Evolutionary conservation across 2,888 invertebrate species (phyloP).

Genomic region (Liopterus haemorrhoidalis): DNA sequence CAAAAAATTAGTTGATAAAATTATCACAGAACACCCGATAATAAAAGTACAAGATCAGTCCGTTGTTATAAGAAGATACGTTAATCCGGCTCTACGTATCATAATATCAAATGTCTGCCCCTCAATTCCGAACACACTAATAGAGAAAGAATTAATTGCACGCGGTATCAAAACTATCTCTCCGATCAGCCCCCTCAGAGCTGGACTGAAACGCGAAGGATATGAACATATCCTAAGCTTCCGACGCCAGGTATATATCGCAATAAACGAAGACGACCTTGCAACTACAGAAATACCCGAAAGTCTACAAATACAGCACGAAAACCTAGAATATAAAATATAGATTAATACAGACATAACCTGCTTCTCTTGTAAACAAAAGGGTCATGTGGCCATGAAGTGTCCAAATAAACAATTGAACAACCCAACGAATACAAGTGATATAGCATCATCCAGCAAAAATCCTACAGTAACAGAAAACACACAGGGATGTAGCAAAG

Average conservation of each 20-base stretch:
- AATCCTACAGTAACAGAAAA: no score
- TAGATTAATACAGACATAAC: background rate
- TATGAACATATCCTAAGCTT: constrained; percentile 22
- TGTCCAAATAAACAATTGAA: background rate
- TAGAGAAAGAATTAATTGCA: background rate
- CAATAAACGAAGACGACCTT: constrained; percentile 21
- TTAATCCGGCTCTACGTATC: background rate
- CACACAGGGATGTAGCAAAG: no score
- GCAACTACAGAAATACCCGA: constrained; percentile 22
- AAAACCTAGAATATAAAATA: constrained; percentile 16
- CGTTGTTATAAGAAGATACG: background rate
- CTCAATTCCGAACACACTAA: constrained; percentile 8
- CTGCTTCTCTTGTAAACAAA: background rate
- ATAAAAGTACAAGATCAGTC: constrained; percentile 9
- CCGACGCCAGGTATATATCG: no score
- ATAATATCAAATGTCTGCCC: background rate
- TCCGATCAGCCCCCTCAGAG: no score
- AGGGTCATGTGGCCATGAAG: background rate
- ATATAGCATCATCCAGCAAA: no score
- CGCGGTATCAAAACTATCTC: background rate
- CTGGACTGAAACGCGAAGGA: no score
- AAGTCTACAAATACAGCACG: constrained; percentile 19
- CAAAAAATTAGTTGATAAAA: constrained; percentile 11
- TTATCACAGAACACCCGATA: constrained; percentile 6
- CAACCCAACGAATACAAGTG: background rate